These are phyloP conservation scores for Porites evermanni DNA, from an alignment of 92 coral and sea anemone species.

Conservation along the genomic window DNA sequence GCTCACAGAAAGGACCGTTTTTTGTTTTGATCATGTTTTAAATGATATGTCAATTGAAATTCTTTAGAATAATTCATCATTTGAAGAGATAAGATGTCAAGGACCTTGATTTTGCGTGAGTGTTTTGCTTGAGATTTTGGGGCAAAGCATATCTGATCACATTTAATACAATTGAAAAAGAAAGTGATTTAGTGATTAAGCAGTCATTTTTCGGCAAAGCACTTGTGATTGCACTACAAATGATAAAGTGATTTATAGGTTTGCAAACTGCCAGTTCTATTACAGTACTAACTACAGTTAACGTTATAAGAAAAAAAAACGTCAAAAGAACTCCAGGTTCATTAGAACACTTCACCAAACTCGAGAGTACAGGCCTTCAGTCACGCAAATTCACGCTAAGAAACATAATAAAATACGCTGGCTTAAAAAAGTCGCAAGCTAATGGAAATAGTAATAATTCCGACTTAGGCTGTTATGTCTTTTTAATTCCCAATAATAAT, in stretches of 20 bases:
- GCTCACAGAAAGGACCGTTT: too few species aligned
- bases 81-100: background rate
- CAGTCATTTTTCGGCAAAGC: too few species aligned
- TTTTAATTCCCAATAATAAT: constrained; percentile 9
- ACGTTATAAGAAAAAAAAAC: background rate
- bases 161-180: too few species aligned
- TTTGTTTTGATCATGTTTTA: background rate
- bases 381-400: too few species aligned
- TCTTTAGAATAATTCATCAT: background rate
- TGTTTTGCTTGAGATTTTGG: background rate
- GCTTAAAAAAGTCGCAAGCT: background rate
- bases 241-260: too few species aligned
- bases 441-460: constrained; percentile 6
- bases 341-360: background rate
- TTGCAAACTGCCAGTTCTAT: too few species aligned
- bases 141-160: too few species aligned
- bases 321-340: too few species aligned
- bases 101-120: background rate
- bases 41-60: background rate
- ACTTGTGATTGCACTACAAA: too few species aligned
- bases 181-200: too few species aligned
- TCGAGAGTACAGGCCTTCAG: background rate
- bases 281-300: too few species aligned
- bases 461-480: background rate
- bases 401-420: background rate